Base-by-base conservation (phyloP, 2,113 vertebrate genomes). In the Circaetus gallicus region DNA sequence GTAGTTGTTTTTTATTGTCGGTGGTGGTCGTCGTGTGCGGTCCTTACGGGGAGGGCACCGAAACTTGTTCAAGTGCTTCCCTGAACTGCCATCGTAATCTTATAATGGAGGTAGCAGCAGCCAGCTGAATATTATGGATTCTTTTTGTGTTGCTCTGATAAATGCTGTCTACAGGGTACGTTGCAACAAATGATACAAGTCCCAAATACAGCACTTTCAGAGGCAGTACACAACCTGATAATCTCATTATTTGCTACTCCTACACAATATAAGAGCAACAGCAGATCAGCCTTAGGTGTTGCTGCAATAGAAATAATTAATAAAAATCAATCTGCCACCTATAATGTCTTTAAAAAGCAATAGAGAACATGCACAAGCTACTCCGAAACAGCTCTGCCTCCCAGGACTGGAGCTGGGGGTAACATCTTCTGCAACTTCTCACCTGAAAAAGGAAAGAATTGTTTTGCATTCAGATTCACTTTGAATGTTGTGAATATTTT, bases 161-260 rank as follows among this genome's bases (percentile, higher is more conserved):
- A 96, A 81, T 77, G 52, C 63, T 88, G 91, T 96, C 94, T 94
- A 96, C 90, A 73, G 91, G 93, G 91, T 93, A 78, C 12, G 16
- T 86, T 74, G 79, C 93, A 90, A 80, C 80, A 93, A 95, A 96
- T 86, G 87, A 86, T 91, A 82, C 82, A 86, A 88, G 91, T 80
- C 82, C 78, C 93, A 81, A 86, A 91, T 36, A 94, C 88, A 77
- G 85, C 88, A 40, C 80, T 59, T 89, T 89, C 67, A 89, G 40
- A 97, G 55, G 71, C 67, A 77, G 70, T 34, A 76, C 67, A 55
- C 74, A 91, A 91, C 84, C 58, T 8, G 74, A 63, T 96, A 96
- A 94, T 96, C 91, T 96, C 82, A 78, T 94, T 97, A 93, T 94
- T 96, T 95, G 76, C 74, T 95, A 93, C 94, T 96, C 91, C 87